Base-by-base conservation (phyloP, 2,797 vertebrate species). In the Florisuga fusca region DNA sequence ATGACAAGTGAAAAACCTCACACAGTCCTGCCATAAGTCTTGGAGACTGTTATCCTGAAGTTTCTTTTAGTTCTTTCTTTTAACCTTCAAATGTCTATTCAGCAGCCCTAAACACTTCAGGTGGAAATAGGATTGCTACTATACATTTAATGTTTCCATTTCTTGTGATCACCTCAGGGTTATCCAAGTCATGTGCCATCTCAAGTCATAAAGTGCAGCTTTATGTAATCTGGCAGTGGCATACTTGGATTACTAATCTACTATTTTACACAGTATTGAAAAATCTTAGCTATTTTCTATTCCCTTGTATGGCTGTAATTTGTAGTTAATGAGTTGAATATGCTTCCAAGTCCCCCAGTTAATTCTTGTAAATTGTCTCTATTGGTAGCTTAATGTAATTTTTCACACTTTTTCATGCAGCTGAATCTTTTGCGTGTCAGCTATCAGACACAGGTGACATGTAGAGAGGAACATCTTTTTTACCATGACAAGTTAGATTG, bases 131-230 rank as follows among this genome's bases (percentile, higher is more conserved):
- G 54, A 41, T 55, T 77, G 41, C 81, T 94, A 64, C 80, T 94
- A 77, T 64, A 62, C 25, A 69, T 82, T 84, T 90, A 93, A 92
- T 92, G 3, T 86, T 96, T 94, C 62, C n/a, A 71, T 94, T 94
- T 87, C 67, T 77, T 91, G 54, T 79, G 68, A 83, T 91, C 61
- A 75, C 38, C 29, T 88, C 58, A 34, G 58, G 69, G 43, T 68
- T 93, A 80, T 51, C 48, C 1, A 22, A 84, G 26, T 62, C 33
- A 69, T 87, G 33, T 83, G 36, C 50, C 2, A 4, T 67, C 79
- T 92, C n/a, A 81, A 87, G 19, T 50, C 5, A 2, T 90, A 79
- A 91, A 90, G 48, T n/a, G n/a, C n/a, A n/a, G n/a, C n/a, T n/a
- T n/a, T n/a, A n/a, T n/a, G n/a, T n/a, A n/a, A n/a, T n/a, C n/a